phyloP scores from a whole-genome alignment of 2,888 invertebrate genomes.

The Theodoxus fluviatilis region DNA sequence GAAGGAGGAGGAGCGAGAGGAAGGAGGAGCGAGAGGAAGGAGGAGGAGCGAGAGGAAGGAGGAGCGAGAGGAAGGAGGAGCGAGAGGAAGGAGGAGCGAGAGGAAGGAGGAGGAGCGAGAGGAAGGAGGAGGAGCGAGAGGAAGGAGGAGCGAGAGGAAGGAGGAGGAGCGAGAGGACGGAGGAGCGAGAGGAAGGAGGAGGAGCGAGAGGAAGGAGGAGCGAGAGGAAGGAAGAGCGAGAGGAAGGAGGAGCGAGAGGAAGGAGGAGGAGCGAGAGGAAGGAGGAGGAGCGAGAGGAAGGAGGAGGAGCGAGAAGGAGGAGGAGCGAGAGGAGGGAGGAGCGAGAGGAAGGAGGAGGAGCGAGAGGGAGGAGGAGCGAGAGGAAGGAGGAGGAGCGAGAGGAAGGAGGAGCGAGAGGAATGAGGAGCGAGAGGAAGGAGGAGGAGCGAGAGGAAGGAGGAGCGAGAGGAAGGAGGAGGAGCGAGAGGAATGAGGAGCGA shows the following conservation, averaged over 20 bases:
- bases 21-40: neutral
- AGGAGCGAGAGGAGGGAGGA: neutral
- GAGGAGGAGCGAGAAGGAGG: neutral
- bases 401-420: neutral
- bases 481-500: neutral
- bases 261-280: neutral
- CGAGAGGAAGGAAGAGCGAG: neutral
- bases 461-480: neutral
- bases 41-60: neutral
- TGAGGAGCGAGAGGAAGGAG: neutral
- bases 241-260: neutral
- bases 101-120: neutral
- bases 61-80: slow-evolving; percentile 5
- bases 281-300: too few species aligned
- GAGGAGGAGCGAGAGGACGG: neutral
- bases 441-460: neutral
- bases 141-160: neutral
- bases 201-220: neutral
- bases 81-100: neutral
- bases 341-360: too few species aligned
- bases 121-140: neutral
- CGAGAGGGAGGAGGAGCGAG: neutral
- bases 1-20: neutral
- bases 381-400: neutral
- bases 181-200: neutral